These are phyloP conservation scores for Opisthocomus hoazin DNA, from an alignment of 2,113 vertebrate species.

Conservation along the genomic window DNA sequence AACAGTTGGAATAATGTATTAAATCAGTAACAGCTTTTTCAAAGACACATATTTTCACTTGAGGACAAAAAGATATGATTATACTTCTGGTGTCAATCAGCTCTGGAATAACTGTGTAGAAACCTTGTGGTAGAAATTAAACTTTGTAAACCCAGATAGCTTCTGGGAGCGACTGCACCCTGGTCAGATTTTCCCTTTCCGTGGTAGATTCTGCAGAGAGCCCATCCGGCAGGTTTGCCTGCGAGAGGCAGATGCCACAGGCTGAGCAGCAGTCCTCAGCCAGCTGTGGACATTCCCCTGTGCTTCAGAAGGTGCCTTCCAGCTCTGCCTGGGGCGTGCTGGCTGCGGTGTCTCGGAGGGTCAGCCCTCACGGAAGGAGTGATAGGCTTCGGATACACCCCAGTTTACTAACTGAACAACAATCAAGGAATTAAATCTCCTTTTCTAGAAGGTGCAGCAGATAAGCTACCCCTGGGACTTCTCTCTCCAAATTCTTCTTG, in stretches of 20 bases:
- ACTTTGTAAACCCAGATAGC: background rate
- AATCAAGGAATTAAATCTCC: background rate
- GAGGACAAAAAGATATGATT: background rate
- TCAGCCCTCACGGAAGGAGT: accelerated
- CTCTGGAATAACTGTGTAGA: background rate
- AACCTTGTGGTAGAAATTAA: background rate
- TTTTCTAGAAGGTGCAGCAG: background rate
- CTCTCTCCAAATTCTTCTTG: background rate
- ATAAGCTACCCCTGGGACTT: background rate
- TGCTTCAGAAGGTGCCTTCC: background rate
- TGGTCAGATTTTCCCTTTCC: accelerated
- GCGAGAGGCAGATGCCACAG: accelerated
- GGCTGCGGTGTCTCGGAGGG: accelerated
- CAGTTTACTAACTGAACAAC: background rate
- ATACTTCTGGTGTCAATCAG: background rate
- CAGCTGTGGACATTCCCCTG: accelerated
- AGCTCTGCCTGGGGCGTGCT: background rate
- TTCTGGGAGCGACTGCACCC: background rate
- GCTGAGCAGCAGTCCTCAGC: background rate
- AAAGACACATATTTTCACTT: background rate
- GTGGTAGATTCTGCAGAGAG: background rate
- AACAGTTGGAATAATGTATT: background rate
- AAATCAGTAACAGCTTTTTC: background rate
- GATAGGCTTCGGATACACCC: background rate
- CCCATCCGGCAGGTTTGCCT: accelerated